A percentile compares a stretch with the other conserved stretches of the same genome.
phyloP scores from a whole-genome alignment of 2,113 vertebrate species.

The Chionis minor region DNA sequence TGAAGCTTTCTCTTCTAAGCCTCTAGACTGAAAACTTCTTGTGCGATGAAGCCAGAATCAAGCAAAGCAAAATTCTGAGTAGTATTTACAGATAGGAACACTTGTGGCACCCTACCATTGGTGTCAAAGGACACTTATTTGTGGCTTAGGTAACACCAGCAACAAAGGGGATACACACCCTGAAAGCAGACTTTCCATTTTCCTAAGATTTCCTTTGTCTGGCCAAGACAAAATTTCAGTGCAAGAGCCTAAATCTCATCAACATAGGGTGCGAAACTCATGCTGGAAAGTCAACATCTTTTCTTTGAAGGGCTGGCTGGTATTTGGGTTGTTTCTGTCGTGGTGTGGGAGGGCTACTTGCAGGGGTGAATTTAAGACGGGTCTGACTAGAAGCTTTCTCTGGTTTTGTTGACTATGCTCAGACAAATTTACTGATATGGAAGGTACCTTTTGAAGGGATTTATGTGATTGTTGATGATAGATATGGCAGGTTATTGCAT shows the following conservation, averaged over 20 bases:
- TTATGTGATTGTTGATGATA: background rate
- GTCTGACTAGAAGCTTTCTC: background rate
- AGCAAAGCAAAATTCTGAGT: slow-evolving; percentile 38
- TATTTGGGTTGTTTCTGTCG: background rate
- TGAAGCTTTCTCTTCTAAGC: slow-evolving; percentile 19
- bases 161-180: background rate
- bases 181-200: background rate
- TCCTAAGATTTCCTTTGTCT: background rate
- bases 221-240: slow-evolving; percentile 1
- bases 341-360: background rate
- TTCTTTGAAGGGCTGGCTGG: background rate
- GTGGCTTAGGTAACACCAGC: slow-evolving; percentile 47
- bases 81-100: slow-evolving; percentile 58
- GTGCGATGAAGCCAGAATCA: slow-evolving; percentile 53
- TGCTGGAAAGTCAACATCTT: background rate
- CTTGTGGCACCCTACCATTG: slow-evolving; percentile 55
- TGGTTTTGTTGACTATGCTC: background rate
- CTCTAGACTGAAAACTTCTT: slow-evolving; percentile 19
- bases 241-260: slow-evolving; percentile 4
- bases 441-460: background rate
- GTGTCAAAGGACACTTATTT: slow-evolving; percentile 67
- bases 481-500: background rate
- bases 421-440: background rate
- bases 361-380: background rate
- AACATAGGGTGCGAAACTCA: background rate